Conservation (phyloP, 2,888 invertebrate genomes). For the Melipona beecheii region DNA sequence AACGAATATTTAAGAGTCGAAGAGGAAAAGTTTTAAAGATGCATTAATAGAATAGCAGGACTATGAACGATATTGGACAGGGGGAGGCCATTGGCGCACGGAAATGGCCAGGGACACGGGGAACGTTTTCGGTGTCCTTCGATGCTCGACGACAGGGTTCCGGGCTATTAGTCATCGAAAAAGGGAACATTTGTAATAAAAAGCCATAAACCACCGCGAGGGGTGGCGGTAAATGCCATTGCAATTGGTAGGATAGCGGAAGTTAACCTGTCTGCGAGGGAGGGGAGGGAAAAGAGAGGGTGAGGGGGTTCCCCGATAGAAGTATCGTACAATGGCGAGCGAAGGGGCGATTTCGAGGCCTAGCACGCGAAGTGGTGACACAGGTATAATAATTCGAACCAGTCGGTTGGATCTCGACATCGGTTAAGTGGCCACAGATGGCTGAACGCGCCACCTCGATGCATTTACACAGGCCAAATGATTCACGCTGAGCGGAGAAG, state of each 20-base stretch:
- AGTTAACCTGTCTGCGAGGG: constrained; percentile 63
- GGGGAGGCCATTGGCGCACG: constrained; percentile 17
- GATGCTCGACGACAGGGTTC: constrained; percentile 56
- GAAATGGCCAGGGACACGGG: constrained; percentile 36
- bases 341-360: constrained; percentile 56
- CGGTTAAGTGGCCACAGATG: constrained; percentile 77
- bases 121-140: constrained; percentile 27
- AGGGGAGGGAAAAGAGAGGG: too few species aligned
- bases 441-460: constrained; percentile 65
- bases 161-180: constrained; percentile 67
- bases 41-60: neutral
- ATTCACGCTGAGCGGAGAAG: constrained; percentile 65
- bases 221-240: constrained; percentile 26
- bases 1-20: too few species aligned
- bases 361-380: constrained; percentile 63
- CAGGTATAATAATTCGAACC: constrained; percentile 77
- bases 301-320: constrained; percentile 25
- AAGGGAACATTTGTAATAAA: constrained; percentile 64
- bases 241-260: constrained; percentile 54
- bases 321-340: constrained; percentile 55
- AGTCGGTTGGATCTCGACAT: constrained; percentile 71
- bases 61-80: neutral
- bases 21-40: neutral
- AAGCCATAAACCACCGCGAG: constrained; percentile 60
- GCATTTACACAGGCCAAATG: constrained; percentile 65